Evolutionary conservation across 2,797 vertebrate species (phyloP).

Genomic region (Rhabdophis nuchalis): DNA sequence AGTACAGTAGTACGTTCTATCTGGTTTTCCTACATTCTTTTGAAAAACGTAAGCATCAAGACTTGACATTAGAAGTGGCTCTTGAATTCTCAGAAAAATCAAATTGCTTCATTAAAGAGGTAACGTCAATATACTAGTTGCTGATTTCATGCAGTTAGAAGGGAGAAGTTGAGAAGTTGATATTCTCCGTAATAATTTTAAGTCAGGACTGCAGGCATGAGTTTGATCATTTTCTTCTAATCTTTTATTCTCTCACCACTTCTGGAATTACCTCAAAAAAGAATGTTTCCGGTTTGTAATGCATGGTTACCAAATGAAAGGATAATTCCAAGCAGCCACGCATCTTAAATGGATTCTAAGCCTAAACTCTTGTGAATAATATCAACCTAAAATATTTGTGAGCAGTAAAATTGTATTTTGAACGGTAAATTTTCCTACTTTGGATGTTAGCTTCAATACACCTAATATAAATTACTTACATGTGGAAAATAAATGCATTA

Average conservation of each 20-base stretch:
- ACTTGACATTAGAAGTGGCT: background rate
- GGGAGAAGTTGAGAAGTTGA: background rate
- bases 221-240: conserved; percentile 33
- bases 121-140: conserved; percentile 4
- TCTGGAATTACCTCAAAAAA: conserved; percentile 45
- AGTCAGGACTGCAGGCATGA: conserved; percentile 25
- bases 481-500: conserved; percentile 51
- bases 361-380: conserved; percentile 24
- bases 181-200: conserved; percentile 12
- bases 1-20: background rate
- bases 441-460: conserved; percentile 39
- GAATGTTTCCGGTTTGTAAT: conserved; percentile 51
- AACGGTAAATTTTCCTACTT: conserved; percentile 36
- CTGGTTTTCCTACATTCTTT: background rate
- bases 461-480: background rate
- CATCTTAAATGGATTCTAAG: conserved; percentile 42
- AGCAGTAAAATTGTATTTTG: conserved; percentile 42
- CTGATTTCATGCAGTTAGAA: background rate
- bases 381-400: conserved; percentile 40
- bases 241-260: conserved; percentile 53
- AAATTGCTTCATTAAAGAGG: background rate
- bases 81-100: background rate
- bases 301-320: conserved; percentile 38
- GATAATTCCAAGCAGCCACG: conserved; percentile 44
- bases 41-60: background rate